Conservation (phyloP, 2,888 invertebrate species). For the Nemotelus nigrinus region DNA sequence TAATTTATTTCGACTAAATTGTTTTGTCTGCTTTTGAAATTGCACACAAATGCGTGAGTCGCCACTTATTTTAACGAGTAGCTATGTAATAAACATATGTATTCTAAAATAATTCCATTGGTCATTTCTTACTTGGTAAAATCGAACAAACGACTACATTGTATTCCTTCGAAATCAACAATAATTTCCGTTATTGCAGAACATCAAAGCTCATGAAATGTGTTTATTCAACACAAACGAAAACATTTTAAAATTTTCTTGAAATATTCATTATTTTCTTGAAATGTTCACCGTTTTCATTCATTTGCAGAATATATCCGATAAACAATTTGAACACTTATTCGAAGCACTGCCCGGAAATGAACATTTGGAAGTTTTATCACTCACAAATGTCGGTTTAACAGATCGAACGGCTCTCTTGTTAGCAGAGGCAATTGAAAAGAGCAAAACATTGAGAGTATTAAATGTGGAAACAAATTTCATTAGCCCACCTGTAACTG, state of each 20-base stretch:
- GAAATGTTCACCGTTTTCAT: conserved; percentile 20
- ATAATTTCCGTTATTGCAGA: neutral
- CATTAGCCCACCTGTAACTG: conserved; percentile 88
- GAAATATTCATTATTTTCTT: conserved; percentile 18
- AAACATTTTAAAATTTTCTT: neutral
- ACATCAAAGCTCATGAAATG: conserved; percentile 17
- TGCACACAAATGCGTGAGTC: too few relatives aligned
- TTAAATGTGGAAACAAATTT: conserved; percentile 97
- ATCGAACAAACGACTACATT: too few relatives aligned
- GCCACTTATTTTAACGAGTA: too few relatives aligned
- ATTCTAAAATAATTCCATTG: too few relatives aligned
- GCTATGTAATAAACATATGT: too few relatives aligned
- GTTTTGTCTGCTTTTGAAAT: too few relatives aligned
- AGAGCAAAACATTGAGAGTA: conserved; percentile 82
- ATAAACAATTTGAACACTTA: conserved; percentile 91
- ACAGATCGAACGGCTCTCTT: conserved; percentile 86
- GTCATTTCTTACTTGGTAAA: too few relatives aligned
- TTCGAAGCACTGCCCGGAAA: conserved; percentile 89
- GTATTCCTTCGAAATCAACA: neutral
- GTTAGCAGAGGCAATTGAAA: conserved; percentile 84
- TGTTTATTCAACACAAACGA: neutral
- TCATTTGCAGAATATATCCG: conserved; percentile 87
- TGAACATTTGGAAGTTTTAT: conserved; percentile 90
- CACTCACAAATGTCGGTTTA: conserved; percentile 93
- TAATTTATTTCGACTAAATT: too few relatives aligned